phyloP scores from a whole-genome alignment of 2,113 vertebrate species.

The Daphoenositta chrysoptera region DNA sequence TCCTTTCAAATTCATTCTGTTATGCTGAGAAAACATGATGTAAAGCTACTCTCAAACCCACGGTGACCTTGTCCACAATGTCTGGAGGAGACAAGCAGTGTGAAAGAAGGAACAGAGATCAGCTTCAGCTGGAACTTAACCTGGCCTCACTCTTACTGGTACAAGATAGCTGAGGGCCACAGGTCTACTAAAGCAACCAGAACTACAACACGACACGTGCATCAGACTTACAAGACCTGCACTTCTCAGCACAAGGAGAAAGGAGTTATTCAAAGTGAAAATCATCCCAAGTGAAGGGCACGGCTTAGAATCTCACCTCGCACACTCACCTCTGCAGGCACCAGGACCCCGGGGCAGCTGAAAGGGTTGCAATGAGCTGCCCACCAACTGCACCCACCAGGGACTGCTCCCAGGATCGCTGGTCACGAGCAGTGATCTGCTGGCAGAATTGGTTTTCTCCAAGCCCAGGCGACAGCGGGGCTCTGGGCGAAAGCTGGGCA shows the following conservation, averaged over 20 bases:
- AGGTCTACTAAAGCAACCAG: background rate
- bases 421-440: background rate
- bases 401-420: rapidly evolving
- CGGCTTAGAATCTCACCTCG: rapidly evolving
- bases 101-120: background rate
- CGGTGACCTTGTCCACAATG: rapidly evolving
- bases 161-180: background rate
- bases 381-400: background rate
- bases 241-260: background rate
- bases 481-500: rapidly evolving
- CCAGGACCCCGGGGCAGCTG: background rate
- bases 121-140: background rate
- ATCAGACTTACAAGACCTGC: background rate
- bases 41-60: background rate
- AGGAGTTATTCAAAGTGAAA: background rate
- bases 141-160: background rate
- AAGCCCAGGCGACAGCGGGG: rapidly evolving
- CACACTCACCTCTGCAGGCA: background rate
- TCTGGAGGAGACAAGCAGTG: background rate
- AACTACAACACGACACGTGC: background rate
- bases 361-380: background rate
- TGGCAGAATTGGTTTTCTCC: background rate
- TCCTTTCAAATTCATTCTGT: background rate
- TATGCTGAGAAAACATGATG: background rate
- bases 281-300: background rate